A percentile compares a stretch with the other conserved stretches of the same genome.
These are phyloP conservation scores for Lanius collurio DNA, from an alignment of 2,113 vertebrate species.

Conservation along the genomic window DNA sequence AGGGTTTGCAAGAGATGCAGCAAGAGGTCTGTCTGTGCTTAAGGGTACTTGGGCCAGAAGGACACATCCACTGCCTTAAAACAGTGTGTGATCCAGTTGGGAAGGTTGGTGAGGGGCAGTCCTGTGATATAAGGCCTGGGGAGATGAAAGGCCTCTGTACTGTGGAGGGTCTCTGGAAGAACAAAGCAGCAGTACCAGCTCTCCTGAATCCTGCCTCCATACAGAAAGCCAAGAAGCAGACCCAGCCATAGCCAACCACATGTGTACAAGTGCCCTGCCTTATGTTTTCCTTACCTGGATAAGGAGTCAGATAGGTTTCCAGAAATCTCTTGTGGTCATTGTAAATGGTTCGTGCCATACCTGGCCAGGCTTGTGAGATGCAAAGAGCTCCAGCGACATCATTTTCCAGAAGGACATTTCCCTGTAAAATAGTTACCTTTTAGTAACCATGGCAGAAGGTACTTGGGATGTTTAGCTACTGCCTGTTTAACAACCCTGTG, in stretches of 20 bases:
- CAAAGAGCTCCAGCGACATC: conserved; percentile 78
- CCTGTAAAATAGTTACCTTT: conserved; percentile 54
- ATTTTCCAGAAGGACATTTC: conserved; percentile 67
- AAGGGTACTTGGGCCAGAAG: not conserved
- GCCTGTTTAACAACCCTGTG: not conserved
- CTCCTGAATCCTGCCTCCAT: not conserved
- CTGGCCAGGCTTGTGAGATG: conserved; percentile 80
- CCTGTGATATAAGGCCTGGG: not conserved
- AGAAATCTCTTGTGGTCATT: conserved; percentile 79
- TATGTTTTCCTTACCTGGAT: conserved; percentile 63
- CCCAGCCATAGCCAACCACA: not conserved
- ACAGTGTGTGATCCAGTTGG: not conserved
- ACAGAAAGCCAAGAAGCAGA: not conserved
- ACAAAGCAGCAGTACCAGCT: not conserved
- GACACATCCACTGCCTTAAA: not conserved
- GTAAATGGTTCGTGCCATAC: conserved; percentile 81
- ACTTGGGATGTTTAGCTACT: not conserved
- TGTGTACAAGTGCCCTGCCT: not conserved
- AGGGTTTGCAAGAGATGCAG: not conserved
- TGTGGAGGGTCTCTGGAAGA: not conserved
- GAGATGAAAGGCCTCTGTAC: not conserved
- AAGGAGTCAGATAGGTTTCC: conserved; percentile 77
- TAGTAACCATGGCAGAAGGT: not conserved
- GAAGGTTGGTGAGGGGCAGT: not conserved
- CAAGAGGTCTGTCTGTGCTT: not conserved